Conservation (phyloP, 64 coral and sea anemone genomes). For the Cladopsammia gracilis region DNA sequence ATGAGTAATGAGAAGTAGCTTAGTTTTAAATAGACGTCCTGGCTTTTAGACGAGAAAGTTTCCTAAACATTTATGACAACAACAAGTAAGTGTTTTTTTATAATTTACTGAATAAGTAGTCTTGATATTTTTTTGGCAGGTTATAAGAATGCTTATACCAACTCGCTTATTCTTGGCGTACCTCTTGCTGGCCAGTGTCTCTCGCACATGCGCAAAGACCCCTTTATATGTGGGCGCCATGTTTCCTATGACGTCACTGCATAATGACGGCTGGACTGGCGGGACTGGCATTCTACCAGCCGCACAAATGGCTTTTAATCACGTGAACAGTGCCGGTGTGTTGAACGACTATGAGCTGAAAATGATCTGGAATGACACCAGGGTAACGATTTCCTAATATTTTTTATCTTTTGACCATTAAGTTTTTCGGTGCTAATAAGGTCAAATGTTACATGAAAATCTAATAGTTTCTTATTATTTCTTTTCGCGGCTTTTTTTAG, state of each 20-base stretch:
- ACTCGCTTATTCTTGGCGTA: neutral
- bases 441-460: no score
- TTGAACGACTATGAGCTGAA: constrained; percentile 74
- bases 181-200: neutral
- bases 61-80: no score
- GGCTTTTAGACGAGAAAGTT: no score
- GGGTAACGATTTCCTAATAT: constrained; percentile 38
- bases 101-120: no score
- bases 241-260: constrained; percentile 83
- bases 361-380: constrained; percentile 89
- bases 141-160: neutral
- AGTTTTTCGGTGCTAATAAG: neutral
- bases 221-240: constrained; percentile 80
- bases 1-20: no score
- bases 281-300: constrained; percentile 85
- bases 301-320: constrained; percentile 83
- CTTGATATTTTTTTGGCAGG: neutral
- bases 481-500: no score
- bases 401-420: neutral
- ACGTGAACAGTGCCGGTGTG: constrained; percentile 73
- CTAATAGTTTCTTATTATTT: no score
- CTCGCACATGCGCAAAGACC: constrained; percentile 31
- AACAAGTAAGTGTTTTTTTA: no score
- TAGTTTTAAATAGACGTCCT: no score
- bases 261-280: constrained; percentile 78